Evolutionary conservation across 2,113 vertebrate genomes (phyloP).

Genomic region (Epinephelus cyanopodus): DNA sequence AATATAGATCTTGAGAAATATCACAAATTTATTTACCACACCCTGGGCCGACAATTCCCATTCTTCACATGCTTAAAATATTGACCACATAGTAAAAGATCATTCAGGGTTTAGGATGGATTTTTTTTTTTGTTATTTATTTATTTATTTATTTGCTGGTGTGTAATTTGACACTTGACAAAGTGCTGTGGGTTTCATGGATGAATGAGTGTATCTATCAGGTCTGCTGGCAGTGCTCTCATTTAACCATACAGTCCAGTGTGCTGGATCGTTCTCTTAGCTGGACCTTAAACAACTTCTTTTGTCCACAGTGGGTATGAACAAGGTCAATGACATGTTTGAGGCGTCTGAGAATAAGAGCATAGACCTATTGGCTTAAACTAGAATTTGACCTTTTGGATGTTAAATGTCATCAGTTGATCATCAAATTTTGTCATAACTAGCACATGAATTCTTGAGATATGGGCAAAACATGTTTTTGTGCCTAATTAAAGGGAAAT

Average conservation of each 20-base stretch:
- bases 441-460: too few species aligned
- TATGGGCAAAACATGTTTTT: too few species aligned
- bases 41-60: slow-evolving; percentile 32
- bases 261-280: slow-evolving; percentile 15
- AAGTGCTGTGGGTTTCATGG: slow-evolving; percentile 69
- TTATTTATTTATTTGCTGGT: not conserved
- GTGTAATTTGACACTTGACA: slow-evolving; percentile 80
- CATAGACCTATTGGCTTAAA: not conserved
- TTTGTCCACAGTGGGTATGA: slow-evolving; percentile 3
- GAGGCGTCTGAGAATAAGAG: not conserved
- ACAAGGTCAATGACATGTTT: slow-evolving; percentile 9
- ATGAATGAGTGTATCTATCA: slow-evolving; percentile 70
- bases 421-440: too few species aligned
- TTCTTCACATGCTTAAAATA: slow-evolving; percentile 67
- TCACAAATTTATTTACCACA: slow-evolving; percentile 63
- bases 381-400: too few species aligned
- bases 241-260: slow-evolving; percentile 43
- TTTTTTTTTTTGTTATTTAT: slow-evolving; percentile 21
- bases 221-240: slow-evolving; percentile 58
- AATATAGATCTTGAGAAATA: slow-evolving; percentile 65
- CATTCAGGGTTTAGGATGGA: slow-evolving; percentile 40
- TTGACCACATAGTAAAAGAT: slow-evolving; percentile 51
- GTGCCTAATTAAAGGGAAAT: too few species aligned
- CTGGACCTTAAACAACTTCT: slow-evolving; percentile 13
- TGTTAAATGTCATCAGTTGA: too few species aligned